Evolutionary conservation across 2,888 invertebrate species (phyloP), one percentile per base, ranked within the genome.

Genomic region (Athalia rosae): DNA sequence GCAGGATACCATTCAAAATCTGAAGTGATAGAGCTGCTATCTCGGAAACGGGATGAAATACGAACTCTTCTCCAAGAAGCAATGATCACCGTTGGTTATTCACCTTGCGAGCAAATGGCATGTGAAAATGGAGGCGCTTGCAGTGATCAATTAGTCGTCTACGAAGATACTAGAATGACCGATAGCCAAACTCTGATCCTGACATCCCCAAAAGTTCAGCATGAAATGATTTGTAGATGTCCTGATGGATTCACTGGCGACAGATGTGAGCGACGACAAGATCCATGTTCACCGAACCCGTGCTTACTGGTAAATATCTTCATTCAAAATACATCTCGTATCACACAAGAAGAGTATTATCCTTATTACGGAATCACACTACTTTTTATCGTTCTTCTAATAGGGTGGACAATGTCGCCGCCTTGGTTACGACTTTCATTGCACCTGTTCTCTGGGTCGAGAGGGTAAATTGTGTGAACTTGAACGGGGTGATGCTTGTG

Each of bases 211-310:
- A 90, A 93, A 61, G 93, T 98, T 0, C 92, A 92, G 7, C 95
- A 97, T 86, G 95, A 95, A 81, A 95, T 95, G 87, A 92, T 91
- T 3, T 98, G 98, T 87, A 93, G 94, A 81, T 98, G 98, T 86
- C 93, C 94, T 0, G 95, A 95, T 80, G 96, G 97, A 62, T 98
- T 95, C 87, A 95, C 95, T 11, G 98, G 98, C 0, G 91, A 92
- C 0, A 93, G 94, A 79, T 98, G 98, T 89, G 95, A 96, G 85
- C 94, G 95, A 85, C 92, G 96, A 6, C 96, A 97, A 91, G 97
- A 98, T 91, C 98, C 98, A 0, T 97, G 98, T 86, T 92, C 95
- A 43, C 96, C 97, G 0, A 97, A 95, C 88, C 98, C 98, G 4
- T 99, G 99, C 87, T 93, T 94, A 13, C 76, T 86, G 81, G 88